Conservation (phyloP, 2,797 vertebrate species). For the Tenualosa ilisha region DNA sequence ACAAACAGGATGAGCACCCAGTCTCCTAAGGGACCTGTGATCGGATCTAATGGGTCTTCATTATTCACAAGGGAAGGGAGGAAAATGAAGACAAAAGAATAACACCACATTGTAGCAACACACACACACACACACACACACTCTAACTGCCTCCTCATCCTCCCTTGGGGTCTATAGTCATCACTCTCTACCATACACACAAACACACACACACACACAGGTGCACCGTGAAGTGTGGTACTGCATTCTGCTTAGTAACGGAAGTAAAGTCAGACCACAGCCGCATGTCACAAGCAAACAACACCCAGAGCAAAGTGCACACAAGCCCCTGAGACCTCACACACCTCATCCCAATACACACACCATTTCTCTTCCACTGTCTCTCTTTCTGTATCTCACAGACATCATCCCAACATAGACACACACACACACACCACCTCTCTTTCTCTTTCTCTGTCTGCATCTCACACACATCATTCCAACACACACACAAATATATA, state of each 20-base stretch:
- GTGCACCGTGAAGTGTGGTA: slow-evolving; percentile 41
- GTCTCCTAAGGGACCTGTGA: not conserved
- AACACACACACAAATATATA: not conserved
- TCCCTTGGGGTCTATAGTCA: not conserved
- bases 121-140: not conserved
- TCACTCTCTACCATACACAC: slow-evolving; percentile 18
- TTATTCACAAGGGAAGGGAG: not conserved
- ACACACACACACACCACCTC: not conserved
- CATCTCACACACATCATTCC: no score
- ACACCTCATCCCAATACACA: not conserved
- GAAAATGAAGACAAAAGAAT: not conserved
- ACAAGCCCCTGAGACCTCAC: not conserved
- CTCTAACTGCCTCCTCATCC: not conserved
- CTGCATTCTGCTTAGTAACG: slow-evolving; percentile 48
- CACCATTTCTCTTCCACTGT: not conserved
- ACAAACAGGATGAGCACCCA: not conserved
- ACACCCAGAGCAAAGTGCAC: not conserved
- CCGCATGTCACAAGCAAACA: slow-evolving; percentile 4
- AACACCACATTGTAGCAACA: not conserved
- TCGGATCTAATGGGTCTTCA: not conserved
- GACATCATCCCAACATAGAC: not conserved
- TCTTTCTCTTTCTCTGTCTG: no score
- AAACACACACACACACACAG: slow-evolving; percentile 38
- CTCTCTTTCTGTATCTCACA: not conserved
- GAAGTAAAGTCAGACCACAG: slow-evolving; percentile 50